Percentiles rank a stretch among this genome's conserved stretches.
Conservation (phyloP, 2,888 invertebrate species). For the Eurytoma californica region DNA sequence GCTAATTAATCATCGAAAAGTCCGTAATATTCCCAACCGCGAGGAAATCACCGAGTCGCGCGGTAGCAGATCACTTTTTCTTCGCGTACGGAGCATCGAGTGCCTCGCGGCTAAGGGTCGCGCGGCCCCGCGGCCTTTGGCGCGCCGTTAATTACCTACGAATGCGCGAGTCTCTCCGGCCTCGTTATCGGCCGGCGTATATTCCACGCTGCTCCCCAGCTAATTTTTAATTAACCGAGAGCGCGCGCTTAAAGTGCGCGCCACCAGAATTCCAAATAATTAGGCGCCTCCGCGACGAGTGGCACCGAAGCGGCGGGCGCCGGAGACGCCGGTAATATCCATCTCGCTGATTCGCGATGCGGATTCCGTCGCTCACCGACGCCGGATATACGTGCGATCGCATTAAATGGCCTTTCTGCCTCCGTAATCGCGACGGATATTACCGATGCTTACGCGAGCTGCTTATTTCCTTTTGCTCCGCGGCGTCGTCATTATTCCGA, state of each 20-base stretch:
- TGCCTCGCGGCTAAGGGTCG: conserved; percentile 3
- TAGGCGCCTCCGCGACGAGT: neutral
- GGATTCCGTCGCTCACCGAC: too few species aligned
- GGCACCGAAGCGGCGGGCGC: neutral
- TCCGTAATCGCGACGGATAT: too few species aligned
- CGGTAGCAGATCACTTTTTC: too few species aligned
- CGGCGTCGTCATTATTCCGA: too few species aligned
- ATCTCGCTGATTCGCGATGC: too few species aligned
- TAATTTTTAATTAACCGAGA: conserved; percentile 33
- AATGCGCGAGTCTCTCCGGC: neutral
- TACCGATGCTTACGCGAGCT: too few species aligned
- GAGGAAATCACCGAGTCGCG: too few species aligned
- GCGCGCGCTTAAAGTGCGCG: neutral
- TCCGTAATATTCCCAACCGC: too few species aligned
- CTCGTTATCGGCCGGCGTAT: neutral
- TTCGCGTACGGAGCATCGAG: neutral
- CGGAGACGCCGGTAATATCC: neutral
- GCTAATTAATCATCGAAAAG: neutral
- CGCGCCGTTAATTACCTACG: conserved; percentile 19
- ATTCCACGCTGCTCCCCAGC: conserved; percentile 1
- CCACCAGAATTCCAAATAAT: neutral
- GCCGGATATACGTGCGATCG: neutral
- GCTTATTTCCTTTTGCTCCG: too few species aligned
- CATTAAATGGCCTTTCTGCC: too few species aligned
- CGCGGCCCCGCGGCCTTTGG: conserved; percentile 2